Percentiles rank a stretch among this genome's conserved stretches.
These are phyloP conservation scores for Rhorus exstirpatorius DNA, from an alignment of 2,888 invertebrate species.

Conservation along the genomic window DNA sequence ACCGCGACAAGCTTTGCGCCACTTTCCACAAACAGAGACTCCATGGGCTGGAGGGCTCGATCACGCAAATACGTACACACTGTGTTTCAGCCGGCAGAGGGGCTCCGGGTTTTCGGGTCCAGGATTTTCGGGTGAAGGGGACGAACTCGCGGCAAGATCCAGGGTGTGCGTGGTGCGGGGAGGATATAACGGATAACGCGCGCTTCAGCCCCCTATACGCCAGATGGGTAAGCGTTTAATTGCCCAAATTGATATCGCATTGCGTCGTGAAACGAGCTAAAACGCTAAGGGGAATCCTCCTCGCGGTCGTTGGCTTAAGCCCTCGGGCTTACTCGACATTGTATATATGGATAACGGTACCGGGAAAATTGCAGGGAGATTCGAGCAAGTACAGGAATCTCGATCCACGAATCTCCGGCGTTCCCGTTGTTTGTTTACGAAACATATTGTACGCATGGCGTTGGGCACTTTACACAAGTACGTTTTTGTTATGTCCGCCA, in stretches of 20 bases:
- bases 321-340: constrained; percentile 46
- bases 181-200: constrained; percentile 81
- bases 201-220: constrained; percentile 74
- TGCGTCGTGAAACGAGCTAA: constrained; percentile 49
- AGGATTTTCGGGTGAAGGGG: not conserved
- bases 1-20: no score
- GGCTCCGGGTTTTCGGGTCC: no score
- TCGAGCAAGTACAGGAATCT: constrained; percentile 28
- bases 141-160: constrained; percentile 47
- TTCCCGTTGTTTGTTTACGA: constrained; percentile 46
- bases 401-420: constrained; percentile 54
- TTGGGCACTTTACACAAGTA: no score
- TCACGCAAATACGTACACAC: constrained; percentile 3
- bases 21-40: constrained; percentile 5
- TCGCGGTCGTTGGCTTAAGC: constrained; percentile 65
- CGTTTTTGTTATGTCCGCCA: no score
- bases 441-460: constrained; percentile 3
- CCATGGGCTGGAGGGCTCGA: not conserved
- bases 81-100: no score
- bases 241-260: constrained; percentile 79
- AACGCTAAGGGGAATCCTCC: constrained; percentile 35
- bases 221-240: constrained; percentile 81
- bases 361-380: constrained; percentile 22
- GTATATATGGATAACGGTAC: constrained; percentile 36
- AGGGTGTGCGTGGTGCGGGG: constrained; percentile 55